Evolutionary conservation across 1,140 invertebrate genomes (phyloP).

Genomic region (Sinella curviseta): DNA sequence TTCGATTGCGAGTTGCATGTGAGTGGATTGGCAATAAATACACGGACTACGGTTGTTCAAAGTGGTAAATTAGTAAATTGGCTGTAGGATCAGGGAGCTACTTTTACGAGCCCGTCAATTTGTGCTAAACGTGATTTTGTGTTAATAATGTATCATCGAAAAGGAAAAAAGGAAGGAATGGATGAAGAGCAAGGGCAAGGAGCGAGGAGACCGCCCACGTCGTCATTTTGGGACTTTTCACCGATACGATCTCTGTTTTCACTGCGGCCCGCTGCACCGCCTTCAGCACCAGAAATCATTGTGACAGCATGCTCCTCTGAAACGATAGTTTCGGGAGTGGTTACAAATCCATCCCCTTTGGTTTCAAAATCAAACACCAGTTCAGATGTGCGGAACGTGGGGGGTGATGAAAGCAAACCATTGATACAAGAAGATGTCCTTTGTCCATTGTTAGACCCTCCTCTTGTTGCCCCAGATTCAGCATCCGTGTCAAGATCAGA

Average conservation of each 20-base stretch:
- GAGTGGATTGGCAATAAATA: too few species aligned
- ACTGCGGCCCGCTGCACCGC: background rate
- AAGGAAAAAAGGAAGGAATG: background rate
- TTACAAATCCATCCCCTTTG: background rate
- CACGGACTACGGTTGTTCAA: too few species aligned
- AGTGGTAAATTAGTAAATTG: too few species aligned
- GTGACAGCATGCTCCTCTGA: conserved; percentile 1
- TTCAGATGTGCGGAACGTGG: background rate
- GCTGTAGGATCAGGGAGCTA: background rate
- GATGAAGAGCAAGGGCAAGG: background rate
- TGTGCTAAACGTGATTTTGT: background rate
- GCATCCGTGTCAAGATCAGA: too few species aligned
- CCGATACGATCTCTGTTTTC: background rate
- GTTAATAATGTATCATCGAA: background rate
- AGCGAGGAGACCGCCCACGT: background rate
- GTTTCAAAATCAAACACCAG: background rate
- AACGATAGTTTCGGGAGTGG: background rate
- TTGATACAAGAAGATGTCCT: background rate
- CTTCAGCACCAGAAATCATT: conserved; percentile 16
- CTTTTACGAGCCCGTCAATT: background rate
- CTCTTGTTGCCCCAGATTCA: too few species aligned
- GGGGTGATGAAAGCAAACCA: background rate
- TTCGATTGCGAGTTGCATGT: too few species aligned
- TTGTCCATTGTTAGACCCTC: too few species aligned
- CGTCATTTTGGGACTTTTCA: background rate